Evolutionary conservation across 2,888 invertebrate species (phyloP).

Genomic region (Andrena fulva): DNA sequence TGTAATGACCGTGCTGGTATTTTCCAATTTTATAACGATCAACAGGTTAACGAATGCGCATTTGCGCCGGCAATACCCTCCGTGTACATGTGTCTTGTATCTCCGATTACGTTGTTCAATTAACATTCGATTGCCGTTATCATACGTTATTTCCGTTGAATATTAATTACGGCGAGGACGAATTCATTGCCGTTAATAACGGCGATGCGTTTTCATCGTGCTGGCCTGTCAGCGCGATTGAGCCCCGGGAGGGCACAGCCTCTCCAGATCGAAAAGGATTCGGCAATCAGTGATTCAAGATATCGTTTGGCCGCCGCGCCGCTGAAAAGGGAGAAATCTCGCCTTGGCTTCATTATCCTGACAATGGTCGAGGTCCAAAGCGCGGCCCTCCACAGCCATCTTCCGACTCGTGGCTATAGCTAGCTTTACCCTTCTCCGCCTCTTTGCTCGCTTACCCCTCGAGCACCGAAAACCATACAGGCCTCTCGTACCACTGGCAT

Average conservation of each 20-base stretch:
- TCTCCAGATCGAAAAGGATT: conserved; percentile 52
- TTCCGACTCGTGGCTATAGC: conserved; percentile 36
- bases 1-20: neutral
- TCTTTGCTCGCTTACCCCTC: conserved; percentile 28
- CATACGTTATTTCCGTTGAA: conserved; percentile 36
- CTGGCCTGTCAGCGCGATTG: conserved; percentile 5
- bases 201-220: neutral
- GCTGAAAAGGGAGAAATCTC: conserved; percentile 77
- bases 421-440: conserved; percentile 13
- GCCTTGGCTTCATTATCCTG: conserved; percentile 79
- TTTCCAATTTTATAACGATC: conserved; percentile 57
- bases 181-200: conserved; percentile 10
- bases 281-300: conserved; percentile 69
- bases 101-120: conserved; percentile 12
- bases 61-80: conserved; percentile 24
- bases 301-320: conserved; percentile 64
- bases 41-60: conserved; percentile 50
- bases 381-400: conserved; percentile 50
- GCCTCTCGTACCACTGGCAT: conserved; percentile 35
- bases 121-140: conserved; percentile 41
- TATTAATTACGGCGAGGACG: conserved; percentile 30
- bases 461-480: conserved; percentile 59
- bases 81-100: neutral
- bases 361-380: conserved; percentile 75
- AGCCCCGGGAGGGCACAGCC: neutral